Base-by-base conservation (phyloP, 2,797 vertebrate species). In the Dicrostonyx torquatus region DNA sequence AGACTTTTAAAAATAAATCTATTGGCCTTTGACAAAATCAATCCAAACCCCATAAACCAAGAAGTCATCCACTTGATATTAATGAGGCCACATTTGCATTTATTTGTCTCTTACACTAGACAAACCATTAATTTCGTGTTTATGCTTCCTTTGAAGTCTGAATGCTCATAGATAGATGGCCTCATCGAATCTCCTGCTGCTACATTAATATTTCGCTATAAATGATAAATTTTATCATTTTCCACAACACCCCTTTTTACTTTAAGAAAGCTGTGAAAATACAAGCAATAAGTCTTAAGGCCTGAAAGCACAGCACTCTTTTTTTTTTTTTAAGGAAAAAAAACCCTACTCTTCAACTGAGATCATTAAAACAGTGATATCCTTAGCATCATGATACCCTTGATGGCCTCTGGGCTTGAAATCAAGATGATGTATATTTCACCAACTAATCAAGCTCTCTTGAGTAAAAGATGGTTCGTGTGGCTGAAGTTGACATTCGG, bases 11-110 rank as follows among this genome's bases (percentile, higher is more conserved):
- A 97, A 97, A 98, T 98, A 98, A 98, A 98, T 98, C 98, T 98
- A 98, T 98, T 98, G 98, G 98, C 98, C 98, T 98, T 98, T 98
- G 98, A 98, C 98, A 98, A 98, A 98, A 98, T 98, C 98, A 98
- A 98, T 98, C 98, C 98, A 98, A 98, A 98, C 97, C 97, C 98
- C 98, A 98, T 98, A 98, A 98, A 98, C 98, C 98, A 98, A 98
- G 98, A 98, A 98, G 98, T 98, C 98, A 98, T 97, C 98, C 98
- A 98, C 98, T 98, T 98, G 98, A 98, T 98, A 98, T 98, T 98
- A 98, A 98, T 98, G 98, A 98, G 98, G 96, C 97, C 98, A 97
- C 98, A 98, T 98, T 98, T 98, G 98, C 98, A 98, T 98, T 98
- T 98, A 98, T 98, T 98, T 98, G 98, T 98, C 98, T 98, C 98